These are phyloP conservation scores for Hyles vespertilio DNA, from an alignment of 1,140 invertebrate species.

Conservation along the genomic window DNA sequence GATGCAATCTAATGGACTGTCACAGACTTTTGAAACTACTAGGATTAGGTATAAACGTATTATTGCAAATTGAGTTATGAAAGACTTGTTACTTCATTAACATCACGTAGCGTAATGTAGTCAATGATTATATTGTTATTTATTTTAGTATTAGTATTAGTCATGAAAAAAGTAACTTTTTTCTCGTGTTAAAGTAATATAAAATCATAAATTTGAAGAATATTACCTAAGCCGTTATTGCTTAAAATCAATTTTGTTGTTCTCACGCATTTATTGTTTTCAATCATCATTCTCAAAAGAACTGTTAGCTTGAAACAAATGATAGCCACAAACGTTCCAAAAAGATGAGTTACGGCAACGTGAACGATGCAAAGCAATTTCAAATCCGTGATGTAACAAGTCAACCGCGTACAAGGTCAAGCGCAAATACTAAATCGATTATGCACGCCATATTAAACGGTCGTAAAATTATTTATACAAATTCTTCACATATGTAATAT, in stretches of 20 bases:
- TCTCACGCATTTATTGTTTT: no score
- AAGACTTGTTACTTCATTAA: no score
- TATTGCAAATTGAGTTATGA: neutral
- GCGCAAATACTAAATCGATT: conserved; percentile 42
- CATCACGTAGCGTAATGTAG: no score
- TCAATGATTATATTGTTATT: no score
- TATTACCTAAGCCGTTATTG: no score
- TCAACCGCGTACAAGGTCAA: conserved; percentile 40
- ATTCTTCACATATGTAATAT: conserved; percentile 17
- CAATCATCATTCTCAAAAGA: no score
- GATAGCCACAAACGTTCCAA: neutral
- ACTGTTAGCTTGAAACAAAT: no score
- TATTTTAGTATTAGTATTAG: no score
- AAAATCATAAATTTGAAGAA: neutral
- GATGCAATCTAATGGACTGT: conserved; percentile 19
- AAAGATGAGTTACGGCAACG: conserved; percentile 1
- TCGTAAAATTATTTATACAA: conserved; percentile 11
- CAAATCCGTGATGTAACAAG: conserved; percentile 33
- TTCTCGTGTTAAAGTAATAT: no score
- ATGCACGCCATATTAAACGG: conserved; percentile 17
- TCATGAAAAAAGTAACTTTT: no score
- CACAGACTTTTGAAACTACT: conserved; percentile 10
- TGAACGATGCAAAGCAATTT: neutral
- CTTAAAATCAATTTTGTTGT: no score
- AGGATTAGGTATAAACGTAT: neutral